These are phyloP conservation scores for Chelmon rostratus DNA, from an alignment of 2,797 vertebrate genomes.

Conservation along the genomic window DNA sequence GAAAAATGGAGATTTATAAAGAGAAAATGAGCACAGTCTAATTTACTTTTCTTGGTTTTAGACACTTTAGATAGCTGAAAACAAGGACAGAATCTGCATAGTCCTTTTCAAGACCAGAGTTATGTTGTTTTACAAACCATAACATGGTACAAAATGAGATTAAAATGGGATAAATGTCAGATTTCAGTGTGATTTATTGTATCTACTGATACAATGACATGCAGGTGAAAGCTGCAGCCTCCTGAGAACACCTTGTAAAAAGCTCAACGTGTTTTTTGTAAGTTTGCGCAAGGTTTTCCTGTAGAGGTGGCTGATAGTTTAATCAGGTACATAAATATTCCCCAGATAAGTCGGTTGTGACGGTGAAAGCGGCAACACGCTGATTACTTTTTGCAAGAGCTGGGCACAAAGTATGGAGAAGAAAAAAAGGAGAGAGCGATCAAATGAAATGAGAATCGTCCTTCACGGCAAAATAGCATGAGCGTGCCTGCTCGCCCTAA, in stretches of 20 bases:
- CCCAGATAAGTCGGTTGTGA: slow-evolving; percentile 30
- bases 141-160: not conserved
- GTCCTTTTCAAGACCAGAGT: not conserved
- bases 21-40: not conserved
- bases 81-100: not conserved
- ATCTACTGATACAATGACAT: slow-evolving; percentile 1
- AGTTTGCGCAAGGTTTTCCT: slow-evolving; percentile 22
- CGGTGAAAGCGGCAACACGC: not conserved
- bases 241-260: slow-evolving; percentile 31
- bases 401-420: slow-evolving; percentile 11
- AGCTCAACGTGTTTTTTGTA: not conserved
- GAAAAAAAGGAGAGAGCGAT: slow-evolving; percentile 9
- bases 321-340: slow-evolving; percentile 66
- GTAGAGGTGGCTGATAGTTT: slow-evolving; percentile 44
- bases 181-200: not conserved
- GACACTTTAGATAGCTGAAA: not conserved
- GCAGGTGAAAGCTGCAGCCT: slow-evolving; percentile 36
- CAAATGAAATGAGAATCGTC: slow-evolving; percentile 20
- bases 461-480: not conserved
- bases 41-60: not conserved
- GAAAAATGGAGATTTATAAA: not conserved
- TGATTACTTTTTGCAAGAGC: slow-evolving; percentile 13
- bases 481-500: slow-evolving; percentile 18
- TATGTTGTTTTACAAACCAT: slow-evolving; percentile 1
- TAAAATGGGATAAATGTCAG: not conserved